Evolutionary conservation across 2,113 vertebrate genomes (phyloP).

Genomic region (Larimichthys polyactis): DNA sequence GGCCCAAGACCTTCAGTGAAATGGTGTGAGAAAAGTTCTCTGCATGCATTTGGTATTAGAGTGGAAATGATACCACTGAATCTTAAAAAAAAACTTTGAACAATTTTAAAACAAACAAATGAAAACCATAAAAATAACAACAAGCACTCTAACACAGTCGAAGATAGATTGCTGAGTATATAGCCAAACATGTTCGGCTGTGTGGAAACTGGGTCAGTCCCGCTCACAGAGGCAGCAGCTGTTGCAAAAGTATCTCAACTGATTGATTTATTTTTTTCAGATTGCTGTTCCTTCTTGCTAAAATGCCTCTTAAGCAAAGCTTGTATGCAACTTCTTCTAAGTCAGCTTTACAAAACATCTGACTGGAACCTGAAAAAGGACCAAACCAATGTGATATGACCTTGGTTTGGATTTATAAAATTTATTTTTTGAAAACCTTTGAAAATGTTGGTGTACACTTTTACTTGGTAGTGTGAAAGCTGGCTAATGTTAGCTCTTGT

Average conservation of each 20-base stretch:
- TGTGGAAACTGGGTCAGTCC: slow-evolving; percentile 45
- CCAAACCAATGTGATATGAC: background rate
- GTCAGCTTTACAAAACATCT: slow-evolving; percentile 3
- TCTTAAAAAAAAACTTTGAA: background rate
- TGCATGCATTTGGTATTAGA: background rate
- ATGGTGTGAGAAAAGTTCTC: background rate
- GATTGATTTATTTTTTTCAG: slow-evolving; percentile 24
- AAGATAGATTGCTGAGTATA: background rate
- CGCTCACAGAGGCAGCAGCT: slow-evolving; percentile 39
- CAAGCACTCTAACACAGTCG: too few relatives aligned
- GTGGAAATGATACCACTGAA: background rate
- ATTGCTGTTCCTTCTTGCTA: background rate
- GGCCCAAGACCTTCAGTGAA: background rate
- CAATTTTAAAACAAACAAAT: background rate
- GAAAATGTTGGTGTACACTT: background rate
- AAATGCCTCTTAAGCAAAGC: background rate
- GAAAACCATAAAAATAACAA: background rate
- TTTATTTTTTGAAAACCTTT: too few relatives aligned
- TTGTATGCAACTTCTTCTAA: background rate
- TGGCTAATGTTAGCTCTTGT: too few relatives aligned
- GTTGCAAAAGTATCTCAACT: slow-evolving; percentile 23
- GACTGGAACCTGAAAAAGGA: background rate
- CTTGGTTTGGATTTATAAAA: background rate
- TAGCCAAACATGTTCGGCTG: background rate
- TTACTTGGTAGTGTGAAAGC: background rate